A percentile compares a stretch with the other conserved stretches of the same genome.
phyloP scores from a whole-genome alignment of 2,888 invertebrate species.

The Drosophila pegasa region DNA sequence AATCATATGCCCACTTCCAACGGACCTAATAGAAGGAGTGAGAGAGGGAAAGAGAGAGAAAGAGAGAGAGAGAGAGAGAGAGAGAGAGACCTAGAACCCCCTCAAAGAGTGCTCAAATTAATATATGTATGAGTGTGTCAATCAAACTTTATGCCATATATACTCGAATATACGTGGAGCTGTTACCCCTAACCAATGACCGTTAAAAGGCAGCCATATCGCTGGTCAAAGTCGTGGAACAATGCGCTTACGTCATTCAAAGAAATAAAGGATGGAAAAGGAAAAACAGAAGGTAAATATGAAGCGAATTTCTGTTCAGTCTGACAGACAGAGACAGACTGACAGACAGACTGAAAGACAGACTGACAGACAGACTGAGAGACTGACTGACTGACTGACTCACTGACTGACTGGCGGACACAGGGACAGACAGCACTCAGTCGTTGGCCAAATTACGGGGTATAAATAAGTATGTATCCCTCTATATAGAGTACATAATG shows the following conservation, averaged over 20 bases:
- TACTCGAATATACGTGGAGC: constrained; percentile 4
- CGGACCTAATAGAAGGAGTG: background rate
- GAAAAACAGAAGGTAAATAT: constrained; percentile 41
- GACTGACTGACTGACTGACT: constrained; percentile 20
- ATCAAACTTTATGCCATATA: constrained; percentile 35
- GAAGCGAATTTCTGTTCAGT: constrained; percentile 35
- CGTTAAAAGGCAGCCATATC: constrained; percentile 36
- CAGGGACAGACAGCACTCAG: constrained; percentile 16
- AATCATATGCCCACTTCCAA: constrained; percentile 10
- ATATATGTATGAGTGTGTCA: constrained; percentile 31
- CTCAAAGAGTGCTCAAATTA: constrained; percentile 1
- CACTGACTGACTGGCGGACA: constrained; percentile 25
- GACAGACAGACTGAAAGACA: constrained; percentile 17
- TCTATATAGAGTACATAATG: constrained; percentile 42
- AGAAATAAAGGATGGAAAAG: constrained; percentile 4
- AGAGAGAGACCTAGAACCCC: constrained; percentile 2
- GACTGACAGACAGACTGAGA: constrained; percentile 24
- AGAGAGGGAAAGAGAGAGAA: too few species aligned
- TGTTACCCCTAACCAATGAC: constrained; percentile 33
- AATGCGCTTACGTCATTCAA: constrained; percentile 49
- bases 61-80: background rate
- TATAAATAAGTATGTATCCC: constrained; percentile 25
- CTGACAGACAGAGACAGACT: constrained; percentile 21
- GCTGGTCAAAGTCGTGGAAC: constrained; percentile 33
- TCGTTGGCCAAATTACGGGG: constrained; percentile 35